phyloP scores from a whole-genome alignment of 2,113 vertebrate genomes.

The Callithrix jacchus region DNA sequence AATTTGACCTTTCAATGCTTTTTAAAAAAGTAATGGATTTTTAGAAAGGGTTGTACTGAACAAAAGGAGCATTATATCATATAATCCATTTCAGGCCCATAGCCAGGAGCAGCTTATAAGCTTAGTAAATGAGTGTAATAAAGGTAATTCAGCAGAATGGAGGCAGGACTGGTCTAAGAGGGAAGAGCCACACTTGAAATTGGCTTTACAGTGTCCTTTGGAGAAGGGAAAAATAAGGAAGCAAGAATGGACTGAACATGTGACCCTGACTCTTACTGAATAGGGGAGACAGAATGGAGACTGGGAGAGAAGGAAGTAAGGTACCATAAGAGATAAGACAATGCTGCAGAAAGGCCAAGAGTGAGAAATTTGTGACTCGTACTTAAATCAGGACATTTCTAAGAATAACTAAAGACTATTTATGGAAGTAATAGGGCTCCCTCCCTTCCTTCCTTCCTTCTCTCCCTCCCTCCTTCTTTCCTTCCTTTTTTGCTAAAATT shows the following conservation, averaged over 20 bases:
- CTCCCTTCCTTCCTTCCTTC: background rate
- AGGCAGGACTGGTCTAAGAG: background rate
- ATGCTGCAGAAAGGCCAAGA: background rate
- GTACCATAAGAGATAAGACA: background rate
- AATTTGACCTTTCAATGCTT: background rate
- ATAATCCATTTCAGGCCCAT: background rate
- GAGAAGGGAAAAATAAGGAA: background rate
- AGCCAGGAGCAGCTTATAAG: background rate
- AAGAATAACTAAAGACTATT: background rate
- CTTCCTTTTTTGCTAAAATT: background rate
- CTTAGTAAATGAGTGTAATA: background rate
- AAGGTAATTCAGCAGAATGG: background rate
- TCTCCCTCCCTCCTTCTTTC: background rate
- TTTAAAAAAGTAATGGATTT: background rate
- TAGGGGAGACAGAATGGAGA: background rate
- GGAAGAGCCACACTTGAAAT: background rate
- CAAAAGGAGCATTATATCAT: background rate
- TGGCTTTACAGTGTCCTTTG: background rate
- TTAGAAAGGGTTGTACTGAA: slow-evolving; percentile 4
- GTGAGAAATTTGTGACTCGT: background rate
- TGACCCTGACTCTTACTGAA: background rate
- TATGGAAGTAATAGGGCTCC: background rate
- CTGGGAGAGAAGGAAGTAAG: background rate
- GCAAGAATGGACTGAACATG: background rate
- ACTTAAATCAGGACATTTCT: background rate